Evolutionary conservation across 2,888 invertebrate genomes (phyloP).

Genomic region (Fragum sueziense): DNA sequence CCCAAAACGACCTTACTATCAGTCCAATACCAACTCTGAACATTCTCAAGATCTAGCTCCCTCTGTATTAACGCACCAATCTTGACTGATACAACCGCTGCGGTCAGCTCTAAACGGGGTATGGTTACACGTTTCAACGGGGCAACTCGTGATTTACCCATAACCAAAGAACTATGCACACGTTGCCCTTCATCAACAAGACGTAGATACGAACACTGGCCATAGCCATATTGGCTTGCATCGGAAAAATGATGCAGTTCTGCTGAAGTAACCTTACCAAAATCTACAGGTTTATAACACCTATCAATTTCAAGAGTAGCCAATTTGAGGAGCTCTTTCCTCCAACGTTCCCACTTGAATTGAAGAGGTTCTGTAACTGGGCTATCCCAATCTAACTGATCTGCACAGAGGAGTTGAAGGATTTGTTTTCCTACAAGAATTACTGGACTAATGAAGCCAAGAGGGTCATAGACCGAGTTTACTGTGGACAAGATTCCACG

Average conservation of each 20-base stretch:
- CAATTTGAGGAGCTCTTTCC: slow-evolving; percentile 22
- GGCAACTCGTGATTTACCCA: slow-evolving; percentile 57
- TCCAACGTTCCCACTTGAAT: slow-evolving; percentile 55
- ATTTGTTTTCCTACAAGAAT: slow-evolving; percentile 50
- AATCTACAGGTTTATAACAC: slow-evolving; percentile 44
- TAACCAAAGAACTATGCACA: slow-evolving; percentile 52
- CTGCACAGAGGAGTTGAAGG: slow-evolving; percentile 55
- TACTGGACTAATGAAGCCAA: slow-evolving; percentile 61
- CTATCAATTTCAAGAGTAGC: slow-evolving; percentile 21
- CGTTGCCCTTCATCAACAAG: slow-evolving; percentile 23
- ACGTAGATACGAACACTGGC: slow-evolving; percentile 55
- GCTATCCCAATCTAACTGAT: slow-evolving; percentile 57
- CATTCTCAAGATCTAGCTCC: slow-evolving; percentile 31
- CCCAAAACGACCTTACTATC: slow-evolving; percentile 61
- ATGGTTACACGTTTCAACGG: slow-evolving; percentile 59
- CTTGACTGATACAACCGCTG: slow-evolving; percentile 51
- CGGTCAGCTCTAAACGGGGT: slow-evolving; percentile 58
- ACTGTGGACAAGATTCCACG: slow-evolving; percentile 48
- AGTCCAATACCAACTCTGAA: slow-evolving; percentile 56
- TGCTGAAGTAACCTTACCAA: slow-evolving; percentile 29
- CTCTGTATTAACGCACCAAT: slow-evolving; percentile 23
- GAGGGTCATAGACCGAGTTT: slow-evolving; percentile 56
- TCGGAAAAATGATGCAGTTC: slow-evolving; percentile 60
- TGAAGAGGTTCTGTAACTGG: slow-evolving; percentile 39
- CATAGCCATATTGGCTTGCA: slow-evolving; percentile 48